A percentile compares a stretch with the other conserved stretches of the same genome.
phyloP scores from a whole-genome alignment of 2,113 vertebrate species.

The Hiodon alosoides region DNA sequence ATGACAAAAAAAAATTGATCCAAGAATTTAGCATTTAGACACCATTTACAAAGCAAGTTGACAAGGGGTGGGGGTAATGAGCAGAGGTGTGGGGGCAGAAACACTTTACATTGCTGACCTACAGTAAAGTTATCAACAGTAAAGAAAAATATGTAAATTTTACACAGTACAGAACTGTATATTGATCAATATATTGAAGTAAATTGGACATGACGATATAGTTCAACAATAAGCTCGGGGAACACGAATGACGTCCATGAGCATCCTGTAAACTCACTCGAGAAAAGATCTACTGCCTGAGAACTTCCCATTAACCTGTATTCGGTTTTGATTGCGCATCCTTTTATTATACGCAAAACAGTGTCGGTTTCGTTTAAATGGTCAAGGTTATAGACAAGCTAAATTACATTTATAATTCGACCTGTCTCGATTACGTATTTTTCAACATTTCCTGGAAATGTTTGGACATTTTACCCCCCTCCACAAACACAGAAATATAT shows the following conservation, averaged over 20 bases:
- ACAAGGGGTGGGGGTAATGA: constrained; percentile 43
- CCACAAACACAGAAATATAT: constrained; percentile 38
- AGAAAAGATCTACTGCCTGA: not conserved
- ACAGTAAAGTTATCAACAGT: too few relatives aligned
- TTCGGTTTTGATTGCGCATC: not conserved
- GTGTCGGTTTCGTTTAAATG: not conserved
- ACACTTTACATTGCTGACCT: constrained; percentile 58
- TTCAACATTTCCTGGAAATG: constrained; percentile 54
- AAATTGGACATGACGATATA: too few relatives aligned
- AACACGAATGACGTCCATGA: too few relatives aligned
- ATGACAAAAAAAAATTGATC: constrained; percentile 71
- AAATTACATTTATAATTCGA: not conserved
- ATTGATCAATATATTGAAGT: too few relatives aligned
- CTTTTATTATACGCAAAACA: not conserved
- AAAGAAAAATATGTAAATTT: too few relatives aligned
- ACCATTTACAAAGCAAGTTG: constrained; percentile 69
- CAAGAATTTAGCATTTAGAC: constrained; percentile 73
- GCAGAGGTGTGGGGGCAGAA: constrained; percentile 41
- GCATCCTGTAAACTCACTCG: not conserved
- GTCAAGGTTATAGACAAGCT: not conserved
- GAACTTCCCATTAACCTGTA: not conserved
- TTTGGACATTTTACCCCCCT: constrained; percentile 57
- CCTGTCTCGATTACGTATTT: not conserved
- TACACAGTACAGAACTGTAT: too few relatives aligned
- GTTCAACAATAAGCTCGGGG: too few relatives aligned